Evolutionary conservation across 2,797 vertebrate species (phyloP), one percentile per base, ranked within the genome.

Genomic region (Ceryle rudis): DNA sequence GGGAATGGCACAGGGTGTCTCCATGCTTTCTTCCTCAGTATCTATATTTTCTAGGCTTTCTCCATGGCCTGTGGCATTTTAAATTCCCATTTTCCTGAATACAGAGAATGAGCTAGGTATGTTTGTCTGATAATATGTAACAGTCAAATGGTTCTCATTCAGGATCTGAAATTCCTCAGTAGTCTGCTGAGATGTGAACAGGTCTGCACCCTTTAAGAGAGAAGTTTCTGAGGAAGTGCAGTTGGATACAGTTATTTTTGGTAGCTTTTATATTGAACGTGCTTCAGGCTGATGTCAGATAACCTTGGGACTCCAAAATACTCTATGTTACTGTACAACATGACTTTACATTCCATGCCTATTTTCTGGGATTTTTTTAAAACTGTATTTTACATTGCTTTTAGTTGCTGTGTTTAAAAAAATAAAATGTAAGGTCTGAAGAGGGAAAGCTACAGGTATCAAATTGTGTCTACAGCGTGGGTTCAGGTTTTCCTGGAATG

Each of bases 401-500:
- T 75, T 39, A 60, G 9, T 35, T 42, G 6, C 3, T 1, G 37
- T 60, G 19, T 86, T 89, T 39, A 65, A 66, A 84, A 84, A 46
- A 33, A 69, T 42, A 23, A 20, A 49, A 19, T 11, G 11, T 8
- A 28, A 90, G 11, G 5, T 77, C 55, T 82, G 41, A 73, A 67
- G 64, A 73, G 12, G 20, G 12, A 70, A 75, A 64, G 31, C 5
- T 49, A 51, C 14, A 58, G 37, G 6, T 61, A 64, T 46, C 19
- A 62, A 95, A 93, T 29, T 12, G 54, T 70, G 22, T 84, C 93
- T 93, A 71, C 37, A 94, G 87, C 57, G 83, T 87, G 92, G 71
- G 46, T 96, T 96, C 2, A 29, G 81, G 77, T 97, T 97, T 96
- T 73, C 33, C 58, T 92, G 95, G 93, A 97, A 97, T 94, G 91